Base-by-base conservation (phyloP, 2,113 vertebrate species). In the Gnathonemus echidnorhynchus region DNA sequence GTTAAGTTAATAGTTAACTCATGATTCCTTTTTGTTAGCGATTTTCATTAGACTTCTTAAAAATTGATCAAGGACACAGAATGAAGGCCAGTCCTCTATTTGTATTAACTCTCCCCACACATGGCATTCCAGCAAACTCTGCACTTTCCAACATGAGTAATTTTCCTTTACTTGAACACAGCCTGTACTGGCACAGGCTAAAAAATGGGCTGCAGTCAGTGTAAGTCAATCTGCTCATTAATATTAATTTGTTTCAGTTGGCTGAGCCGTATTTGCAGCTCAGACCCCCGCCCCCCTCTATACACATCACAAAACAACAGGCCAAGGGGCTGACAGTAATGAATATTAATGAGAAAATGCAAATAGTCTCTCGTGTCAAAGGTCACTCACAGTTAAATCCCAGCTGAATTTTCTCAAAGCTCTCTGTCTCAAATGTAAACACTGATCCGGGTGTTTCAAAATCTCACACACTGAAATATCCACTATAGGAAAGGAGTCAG, bases 241-340 rank as follows among this genome's bases (percentile, higher is more conserved):
- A 87, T 87, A 87, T 87, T 87, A 87, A 87, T 87, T 87, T 39
- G 86, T 87, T 87, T 87, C 86, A 35, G 86, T 80, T 80, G 74
- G 74, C 74, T 80, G 74, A 35, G 74, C 74, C 35, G 70, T 77
- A 77, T 77, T 77, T 77, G 70, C 31, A 74, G 70, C 70, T 74
- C 70, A 31, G 56, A 24, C 86, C 88, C 90, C 87, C 90, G 62
- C n/a, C 49, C 86, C 86, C n/a, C 74, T 92, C 87, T 87, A 90
- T 83, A 90, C 35, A 80, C 77, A 92, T 91, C 87, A 90, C 90
- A 92, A 90, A 91, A 89, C 87, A 89, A 86, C 88, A 89, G 87
- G 46, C 87, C 66, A 35, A 80, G 74, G 49, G 77, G 89, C 91
- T 89, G 56, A 85, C 52, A 87, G n/a, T 42, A 74, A 92, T 91